phyloP scores from a whole-genome alignment of 2,113 vertebrate genomes.

The Pseudopipra pipra region DNA sequence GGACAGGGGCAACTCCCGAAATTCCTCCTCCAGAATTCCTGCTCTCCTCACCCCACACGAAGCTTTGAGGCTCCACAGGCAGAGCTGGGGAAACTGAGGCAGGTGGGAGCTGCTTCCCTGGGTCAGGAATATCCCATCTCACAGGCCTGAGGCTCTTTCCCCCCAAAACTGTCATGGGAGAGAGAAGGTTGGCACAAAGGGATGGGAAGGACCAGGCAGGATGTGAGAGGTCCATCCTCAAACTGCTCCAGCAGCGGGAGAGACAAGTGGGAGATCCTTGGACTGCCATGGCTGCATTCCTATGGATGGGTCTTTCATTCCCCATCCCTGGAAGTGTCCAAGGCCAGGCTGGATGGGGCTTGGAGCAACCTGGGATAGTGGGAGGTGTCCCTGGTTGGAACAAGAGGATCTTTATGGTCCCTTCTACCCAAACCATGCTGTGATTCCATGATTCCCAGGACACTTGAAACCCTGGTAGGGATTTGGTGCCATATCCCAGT shows the following conservation, averaged over 20 bases:
- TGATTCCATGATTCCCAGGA: not conserved
- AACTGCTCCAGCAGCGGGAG: not conserved
- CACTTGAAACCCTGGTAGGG: not conserved
- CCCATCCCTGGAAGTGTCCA: not conserved
- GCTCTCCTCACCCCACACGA: not conserved
- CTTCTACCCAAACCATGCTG: not conserved
- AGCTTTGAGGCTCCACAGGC: not conserved
- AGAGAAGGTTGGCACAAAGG: accelerated
- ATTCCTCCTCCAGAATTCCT: not conserved
- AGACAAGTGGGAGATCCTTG: accelerated
- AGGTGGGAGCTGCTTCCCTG: not conserved
- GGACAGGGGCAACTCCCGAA: not conserved
- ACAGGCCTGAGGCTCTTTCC: not conserved
- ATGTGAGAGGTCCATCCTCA: not conserved
- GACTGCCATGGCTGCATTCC: not conserved
- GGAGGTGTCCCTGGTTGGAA: not conserved
- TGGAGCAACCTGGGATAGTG: not conserved
- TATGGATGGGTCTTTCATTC: accelerated
- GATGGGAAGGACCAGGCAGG: not conserved
- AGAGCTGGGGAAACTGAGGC: not conserved
- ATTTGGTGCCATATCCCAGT: not conserved
- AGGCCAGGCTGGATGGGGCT: not conserved
- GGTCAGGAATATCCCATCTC: not conserved
- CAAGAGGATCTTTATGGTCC: not conserved
- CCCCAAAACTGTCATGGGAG: accelerated